Percentiles rank a stretch among this genome's conserved stretches.
These are phyloP conservation scores for Machimus rusticus DNA, from an alignment of 2,888 invertebrate genomes.

Conservation along the genomic window DNA sequence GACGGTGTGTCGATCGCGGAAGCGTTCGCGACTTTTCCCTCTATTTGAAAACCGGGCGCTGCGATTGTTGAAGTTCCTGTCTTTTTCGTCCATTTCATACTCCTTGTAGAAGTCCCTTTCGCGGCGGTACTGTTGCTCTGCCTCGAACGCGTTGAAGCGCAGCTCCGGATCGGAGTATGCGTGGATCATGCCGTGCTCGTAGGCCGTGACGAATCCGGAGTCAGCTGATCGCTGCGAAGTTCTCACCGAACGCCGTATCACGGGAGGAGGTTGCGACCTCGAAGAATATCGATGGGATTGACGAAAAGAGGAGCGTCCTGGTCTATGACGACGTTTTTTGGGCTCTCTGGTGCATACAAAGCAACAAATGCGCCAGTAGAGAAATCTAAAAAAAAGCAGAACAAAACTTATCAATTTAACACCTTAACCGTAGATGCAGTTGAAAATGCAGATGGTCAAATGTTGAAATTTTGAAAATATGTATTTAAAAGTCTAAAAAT, in stretches of 20 bases:
- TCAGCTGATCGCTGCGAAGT: constrained; percentile 71
- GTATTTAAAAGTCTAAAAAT: no score
- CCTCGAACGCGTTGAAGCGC: constrained; percentile 52
- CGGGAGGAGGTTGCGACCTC: constrained; percentile 64
- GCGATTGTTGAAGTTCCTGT: background rate
- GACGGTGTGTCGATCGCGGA: constrained; percentile 63
- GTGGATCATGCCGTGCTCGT: constrained; percentile 66
- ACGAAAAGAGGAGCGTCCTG: constrained; percentile 60
- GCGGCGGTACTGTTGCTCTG: constrained; percentile 45
- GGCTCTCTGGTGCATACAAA: constrained; percentile 87
- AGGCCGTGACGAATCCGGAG: constrained; percentile 67
- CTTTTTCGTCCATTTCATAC: background rate
- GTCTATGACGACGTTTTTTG: constrained; percentile 62
- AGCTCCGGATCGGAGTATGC: constrained; percentile 79
- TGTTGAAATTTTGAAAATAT: no score
- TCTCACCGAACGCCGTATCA: constrained; percentile 68
- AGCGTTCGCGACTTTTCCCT: constrained; percentile 55
- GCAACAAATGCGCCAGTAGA: constrained; percentile 94
- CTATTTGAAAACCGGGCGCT: constrained; percentile 55
- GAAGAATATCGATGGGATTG: constrained; percentile 51
- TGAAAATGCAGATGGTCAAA: no score
- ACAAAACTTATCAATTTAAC: no score
- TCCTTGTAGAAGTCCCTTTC: background rate
- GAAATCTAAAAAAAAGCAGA: constrained; percentile 67
- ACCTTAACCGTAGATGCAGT: no score